phyloP scores from a whole-genome alignment of 1,140 invertebrate genomes.

The Bradysia coprophila region DNA sequence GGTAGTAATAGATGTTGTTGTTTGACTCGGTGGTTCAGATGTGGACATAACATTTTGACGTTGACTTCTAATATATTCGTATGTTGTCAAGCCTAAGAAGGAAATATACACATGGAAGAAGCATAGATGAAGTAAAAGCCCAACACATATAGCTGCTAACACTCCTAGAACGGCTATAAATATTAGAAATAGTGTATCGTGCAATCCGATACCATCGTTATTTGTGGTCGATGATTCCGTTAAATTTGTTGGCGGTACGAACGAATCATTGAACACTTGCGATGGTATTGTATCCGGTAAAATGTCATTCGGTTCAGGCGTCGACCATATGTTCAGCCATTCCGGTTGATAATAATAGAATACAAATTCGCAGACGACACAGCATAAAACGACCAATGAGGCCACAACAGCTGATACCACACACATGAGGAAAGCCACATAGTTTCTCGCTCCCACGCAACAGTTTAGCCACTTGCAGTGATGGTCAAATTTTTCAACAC shows the following conservation, averaged over 20 bases:
- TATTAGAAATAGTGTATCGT: constrained; percentile 37
- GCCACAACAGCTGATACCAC: constrained; percentile 66
- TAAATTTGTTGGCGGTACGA: neutral
- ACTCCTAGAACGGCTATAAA: constrained; percentile 44
- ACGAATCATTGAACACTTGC: constrained; percentile 4
- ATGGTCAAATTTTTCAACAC: constrained; percentile 80
- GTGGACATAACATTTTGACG: constrained; percentile 16
- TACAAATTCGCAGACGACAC: constrained; percentile 47
- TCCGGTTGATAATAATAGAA: constrained; percentile 34
- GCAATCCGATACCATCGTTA: constrained; percentile 13
- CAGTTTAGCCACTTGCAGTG: constrained; percentile 98
- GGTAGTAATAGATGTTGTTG: constrained; percentile 1
- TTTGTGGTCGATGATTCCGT: constrained; percentile 1
- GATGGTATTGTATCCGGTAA: constrained; percentile 6
- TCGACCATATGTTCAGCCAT: constrained; percentile 28
- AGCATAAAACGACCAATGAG: constrained; percentile 42
- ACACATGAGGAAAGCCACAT: constrained; percentile 68
- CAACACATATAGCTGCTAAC: constrained; percentile 53
- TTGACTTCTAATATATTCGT: constrained; percentile 63
- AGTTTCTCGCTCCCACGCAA: constrained; percentile 83
- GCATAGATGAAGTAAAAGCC: constrained; percentile 68
- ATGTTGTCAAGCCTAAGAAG: constrained; percentile 68
- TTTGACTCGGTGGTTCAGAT: constrained; percentile 1
- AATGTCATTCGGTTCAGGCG: constrained; percentile 1
- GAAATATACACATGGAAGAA: constrained; percentile 81